Evolutionary conservation across 2,113 vertebrate genomes (phyloP).

Genomic region (Cyprinodon variegatus): DNA sequence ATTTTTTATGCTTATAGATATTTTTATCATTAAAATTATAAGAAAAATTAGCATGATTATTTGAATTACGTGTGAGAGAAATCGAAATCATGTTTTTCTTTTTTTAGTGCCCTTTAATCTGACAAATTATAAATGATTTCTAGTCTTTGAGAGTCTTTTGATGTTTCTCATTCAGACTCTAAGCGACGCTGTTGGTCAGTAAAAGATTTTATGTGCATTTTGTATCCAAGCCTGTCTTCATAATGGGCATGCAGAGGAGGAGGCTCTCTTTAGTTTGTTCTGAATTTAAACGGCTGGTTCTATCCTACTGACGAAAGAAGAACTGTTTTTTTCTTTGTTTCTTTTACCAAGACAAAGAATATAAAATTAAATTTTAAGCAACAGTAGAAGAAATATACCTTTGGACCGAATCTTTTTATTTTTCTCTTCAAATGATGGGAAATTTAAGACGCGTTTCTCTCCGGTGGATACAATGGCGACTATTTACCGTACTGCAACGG

Average conservation of each 20-base stretch:
- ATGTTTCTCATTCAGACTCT: slow-evolving; percentile 20
- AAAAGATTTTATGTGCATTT: not conserved
- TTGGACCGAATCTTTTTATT: not conserved
- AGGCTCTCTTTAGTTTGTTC: not conserved
- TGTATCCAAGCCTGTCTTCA: not conserved
- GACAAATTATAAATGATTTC: no score
- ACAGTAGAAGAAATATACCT: no score
- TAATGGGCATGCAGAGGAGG: not conserved
- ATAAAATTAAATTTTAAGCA: no score
- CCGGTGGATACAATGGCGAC: slow-evolving; percentile 16
- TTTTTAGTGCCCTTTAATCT: no score
- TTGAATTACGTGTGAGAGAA: no score
- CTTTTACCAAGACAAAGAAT: not conserved
- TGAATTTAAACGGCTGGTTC: not conserved
- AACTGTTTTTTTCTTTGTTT: no score
- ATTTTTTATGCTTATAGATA: no score
- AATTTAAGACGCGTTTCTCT: not conserved
- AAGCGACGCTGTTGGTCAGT: slow-evolving; percentile 63
- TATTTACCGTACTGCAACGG: not conserved
- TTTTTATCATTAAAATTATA: no score
- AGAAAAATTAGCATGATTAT: no score
- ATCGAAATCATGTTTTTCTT: no score
- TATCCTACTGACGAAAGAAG: not conserved
- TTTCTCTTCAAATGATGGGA: not conserved
- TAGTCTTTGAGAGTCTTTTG: not conserved